Base-by-base conservation (phyloP, 92 coral and sea anemone genomes). In the Isaurus tuberculatus region DNA sequence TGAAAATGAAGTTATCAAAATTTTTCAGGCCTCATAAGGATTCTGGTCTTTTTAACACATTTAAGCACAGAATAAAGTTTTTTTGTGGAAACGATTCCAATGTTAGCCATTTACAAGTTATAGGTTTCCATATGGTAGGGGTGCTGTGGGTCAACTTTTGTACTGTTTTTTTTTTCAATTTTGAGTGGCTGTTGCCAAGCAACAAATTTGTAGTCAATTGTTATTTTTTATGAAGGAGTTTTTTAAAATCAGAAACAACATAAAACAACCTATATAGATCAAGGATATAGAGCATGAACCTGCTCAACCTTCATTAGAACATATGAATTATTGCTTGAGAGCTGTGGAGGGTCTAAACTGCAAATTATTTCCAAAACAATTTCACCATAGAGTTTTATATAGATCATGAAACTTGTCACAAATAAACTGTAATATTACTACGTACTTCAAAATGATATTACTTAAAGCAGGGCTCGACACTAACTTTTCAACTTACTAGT, bases 371-470 rank as follows among this genome's bases (percentile, higher is more conserved):
- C 20, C 58, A 49, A 49, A 15, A 49, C 1, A 49, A 49, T 1
- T 65, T 65, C 70, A 27, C 70, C 37, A 65, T 68, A 48, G 73
- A 68, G 73, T 30, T 13, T 28, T 68, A n/a, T 67, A 67, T 2
- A 32, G 42, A 67, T 33, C 72, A 28, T 67, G 72, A 67, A 67
- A 67, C 74, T 69, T 37, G 55, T 49, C 51, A 16, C 53, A 33
- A 69, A 69, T 69, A 69, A 69, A 69, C 73, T 68, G 33, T 68
- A 68, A 4, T 40, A 40, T 40, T 68, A 33, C 5, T 13, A 68
- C 33, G 23, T 68, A 68, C 74, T 69, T 69, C 13, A 34, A 69
- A 69, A 68, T 68, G 29, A 37, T 69, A 69, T 69, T 51, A 69
- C 74, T 69, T 69, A 32, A 69, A 32, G 53, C 42, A 36, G 42